Evolutionary conservation across 2,113 vertebrate species (phyloP).

Genomic region (Lasiurus cinereus): DNA sequence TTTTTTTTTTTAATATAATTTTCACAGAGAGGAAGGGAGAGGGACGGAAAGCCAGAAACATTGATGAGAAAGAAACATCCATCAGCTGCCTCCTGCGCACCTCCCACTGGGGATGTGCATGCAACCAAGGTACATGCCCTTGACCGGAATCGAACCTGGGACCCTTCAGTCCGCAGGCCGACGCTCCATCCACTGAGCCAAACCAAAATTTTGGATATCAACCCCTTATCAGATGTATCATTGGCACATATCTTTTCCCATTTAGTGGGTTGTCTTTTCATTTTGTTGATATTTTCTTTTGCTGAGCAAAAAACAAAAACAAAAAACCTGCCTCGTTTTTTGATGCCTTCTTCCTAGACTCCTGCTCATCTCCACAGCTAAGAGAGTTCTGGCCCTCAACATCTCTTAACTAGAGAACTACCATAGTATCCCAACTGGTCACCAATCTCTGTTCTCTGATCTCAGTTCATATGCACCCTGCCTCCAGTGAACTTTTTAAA

Average conservation of each 20-base stretch:
- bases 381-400: not conserved
- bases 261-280: not conserved
- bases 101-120: no score
- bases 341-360: not conserved
- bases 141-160: no score
- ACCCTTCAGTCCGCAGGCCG: no score
- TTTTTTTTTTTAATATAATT: not conserved
- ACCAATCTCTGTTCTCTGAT: not conserved
- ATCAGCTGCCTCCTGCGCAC: no score
- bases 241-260: not conserved
- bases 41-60: no score
- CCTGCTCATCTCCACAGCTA: not conserved
- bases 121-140: no score
- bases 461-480: not conserved
- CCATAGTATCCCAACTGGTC: not conserved
- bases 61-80: no score
- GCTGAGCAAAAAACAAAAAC: not conserved
- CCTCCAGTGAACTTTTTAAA: slow-evolving; percentile 17
- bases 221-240: not conserved
- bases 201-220: not conserved
- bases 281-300: not conserved
- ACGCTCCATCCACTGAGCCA: no score
- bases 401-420: not conserved
- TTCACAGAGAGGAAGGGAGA: no score
- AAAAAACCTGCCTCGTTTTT: not conserved